phyloP scores from a whole-genome alignment of 1,140 invertebrate species.

The Saccostrea cuccullata region DNA sequence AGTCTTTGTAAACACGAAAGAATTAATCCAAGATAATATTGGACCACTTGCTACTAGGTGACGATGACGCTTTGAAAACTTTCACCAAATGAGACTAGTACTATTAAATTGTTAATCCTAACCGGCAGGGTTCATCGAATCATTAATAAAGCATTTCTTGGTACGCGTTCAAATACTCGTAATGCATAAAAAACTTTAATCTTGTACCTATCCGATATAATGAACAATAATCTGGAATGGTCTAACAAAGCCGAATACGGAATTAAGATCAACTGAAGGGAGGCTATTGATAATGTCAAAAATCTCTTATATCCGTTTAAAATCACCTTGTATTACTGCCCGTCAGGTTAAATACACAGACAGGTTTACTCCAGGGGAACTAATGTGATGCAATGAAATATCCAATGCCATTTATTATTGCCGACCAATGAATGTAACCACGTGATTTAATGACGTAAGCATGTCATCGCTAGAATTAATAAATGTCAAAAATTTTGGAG shows the following conservation, averaged over 20 bases:
- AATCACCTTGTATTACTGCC: slow-evolving; percentile 33
- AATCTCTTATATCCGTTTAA: slow-evolving; percentile 34
- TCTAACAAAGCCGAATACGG: slow-evolving; percentile 17
- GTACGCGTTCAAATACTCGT: slow-evolving; percentile 22
- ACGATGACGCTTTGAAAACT: neutral
- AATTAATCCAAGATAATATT: slow-evolving; percentile 16
- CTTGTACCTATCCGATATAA: neutral
- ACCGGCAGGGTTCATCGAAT: slow-evolving; percentile 7
- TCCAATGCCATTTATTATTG: neutral
- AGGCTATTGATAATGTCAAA: slow-evolving; percentile 32
- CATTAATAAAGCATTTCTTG: slow-evolving; percentile 15
- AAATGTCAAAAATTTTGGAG: slow-evolving; percentile 5
- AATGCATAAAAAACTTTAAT: slow-evolving; percentile 11
- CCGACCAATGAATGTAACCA: neutral
- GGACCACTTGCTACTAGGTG: neutral
- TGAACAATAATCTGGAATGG: slow-evolving; percentile 19
- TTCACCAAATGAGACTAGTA: neutral
- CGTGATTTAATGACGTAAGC: slow-evolving; percentile 14
- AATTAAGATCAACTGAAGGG: slow-evolving; percentile 31
- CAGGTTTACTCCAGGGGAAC: neutral
- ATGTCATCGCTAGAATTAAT: neutral
- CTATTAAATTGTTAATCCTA: slow-evolving; percentile 15
- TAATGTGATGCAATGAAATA: slow-evolving; percentile 26
- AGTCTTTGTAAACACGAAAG: neutral
- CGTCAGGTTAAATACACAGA: slow-evolving; percentile 24